Evolutionary conservation across 2,797 vertebrate genomes (phyloP).

Genomic region (Numenius phaeopus): DNA sequence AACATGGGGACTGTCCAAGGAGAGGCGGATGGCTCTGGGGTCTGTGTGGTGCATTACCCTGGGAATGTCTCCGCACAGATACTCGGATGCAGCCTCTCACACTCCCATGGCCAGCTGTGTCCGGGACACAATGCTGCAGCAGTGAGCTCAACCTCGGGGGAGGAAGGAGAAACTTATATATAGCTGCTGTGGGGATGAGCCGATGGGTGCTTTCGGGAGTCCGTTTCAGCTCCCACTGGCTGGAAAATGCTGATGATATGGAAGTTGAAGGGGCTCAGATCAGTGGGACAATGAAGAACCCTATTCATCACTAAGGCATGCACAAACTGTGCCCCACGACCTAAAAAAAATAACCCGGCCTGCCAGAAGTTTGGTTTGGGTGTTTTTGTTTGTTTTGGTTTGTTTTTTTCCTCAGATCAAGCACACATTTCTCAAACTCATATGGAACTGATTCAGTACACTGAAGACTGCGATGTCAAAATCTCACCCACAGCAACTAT

Average conservation of each 20-base stretch:
- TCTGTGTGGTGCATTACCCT: background rate
- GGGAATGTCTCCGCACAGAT: background rate
- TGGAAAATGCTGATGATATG: background rate
- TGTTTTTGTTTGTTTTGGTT: slow-evolving; percentile 1
- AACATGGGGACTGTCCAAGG: background rate
- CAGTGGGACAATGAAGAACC: background rate
- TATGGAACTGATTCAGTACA: slow-evolving; percentile 7
- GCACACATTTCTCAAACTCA: background rate
- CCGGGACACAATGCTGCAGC: background rate
- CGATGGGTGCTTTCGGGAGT: background rate
- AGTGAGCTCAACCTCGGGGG: background rate
- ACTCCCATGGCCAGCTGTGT: background rate
- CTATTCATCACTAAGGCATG: background rate
- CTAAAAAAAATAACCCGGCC: background rate
- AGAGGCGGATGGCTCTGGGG: background rate
- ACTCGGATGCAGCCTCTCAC: background rate
- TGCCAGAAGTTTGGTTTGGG: background rate
- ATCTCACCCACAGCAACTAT: slow-evolving; percentile 1
- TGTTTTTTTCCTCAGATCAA: background rate
- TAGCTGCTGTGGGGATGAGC: background rate
- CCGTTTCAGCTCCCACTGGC: background rate
- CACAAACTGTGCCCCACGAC: background rate
- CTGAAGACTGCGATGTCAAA: background rate
- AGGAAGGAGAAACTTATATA: slow-evolving; percentile 9
- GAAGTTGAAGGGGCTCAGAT: background rate